Evolutionary conservation across 1,140 invertebrate species (phyloP), one percentile per base, ranked within the genome.

Genomic region (Fopius arisanus): DNA sequence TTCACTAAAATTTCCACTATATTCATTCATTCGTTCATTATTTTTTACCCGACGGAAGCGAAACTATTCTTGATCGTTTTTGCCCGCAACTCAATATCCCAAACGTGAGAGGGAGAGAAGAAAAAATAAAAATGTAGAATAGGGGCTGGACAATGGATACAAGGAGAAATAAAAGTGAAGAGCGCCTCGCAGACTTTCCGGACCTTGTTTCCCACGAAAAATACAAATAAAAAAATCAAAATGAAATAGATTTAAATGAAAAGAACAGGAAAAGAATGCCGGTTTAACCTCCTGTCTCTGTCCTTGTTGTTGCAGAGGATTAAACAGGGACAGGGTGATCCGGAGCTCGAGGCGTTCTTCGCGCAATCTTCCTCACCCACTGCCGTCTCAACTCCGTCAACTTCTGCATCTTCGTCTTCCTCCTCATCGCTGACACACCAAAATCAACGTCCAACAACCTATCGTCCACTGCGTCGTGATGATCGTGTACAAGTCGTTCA

Each of bases 291-390:
- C 67, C 86, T 86, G 85, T 86, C 86, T 86, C 86, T 87, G 86
- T 86, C 86, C 84, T 87, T 86, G 84, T 59, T 88, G 84, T 88
- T 88, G 84, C 86, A 88, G 86, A 88, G 85, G 84, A 85, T 84
- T 83, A 84, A 84, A 83, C 86, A 87, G 85, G 86, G 84, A 85
- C 85, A 88, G 85, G 79, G 79, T 70, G 70, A 74, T 70, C 81
- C 83, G 79, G 78, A 83, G 76, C 62, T 75, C 54, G 29, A 59
- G 54, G 67, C 41, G 51, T 66, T 48, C 67, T 72, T 70, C 59
- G 51, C 71, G 76, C 59, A 67, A 68, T 75, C 73, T 67, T 73
- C 73, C 63, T 73, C 78, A 76, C 71, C 77, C 75, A 78, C 79
- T 69, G 74, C 75, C 43, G 40, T 75, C 62, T 65, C 80, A 37